Conservation (phyloP, 1,140 invertebrate species). For the Polypedilum vanderplanki region DNA sequence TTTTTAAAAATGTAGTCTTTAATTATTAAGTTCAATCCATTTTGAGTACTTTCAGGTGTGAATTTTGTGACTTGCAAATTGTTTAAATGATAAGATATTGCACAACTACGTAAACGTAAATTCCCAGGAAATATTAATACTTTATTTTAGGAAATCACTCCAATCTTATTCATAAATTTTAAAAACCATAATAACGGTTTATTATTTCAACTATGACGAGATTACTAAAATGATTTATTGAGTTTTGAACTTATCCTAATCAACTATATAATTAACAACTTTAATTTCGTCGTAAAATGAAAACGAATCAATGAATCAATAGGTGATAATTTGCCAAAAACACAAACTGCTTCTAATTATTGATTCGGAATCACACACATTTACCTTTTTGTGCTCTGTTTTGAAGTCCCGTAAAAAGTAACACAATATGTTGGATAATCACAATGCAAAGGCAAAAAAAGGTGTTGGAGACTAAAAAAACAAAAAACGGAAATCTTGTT, state of each 20-base stretch:
- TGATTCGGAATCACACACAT: not conserved
- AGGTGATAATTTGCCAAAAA: conserved; percentile 13
- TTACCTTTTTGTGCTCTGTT: not conserved
- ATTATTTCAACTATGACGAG: too few relatives aligned
- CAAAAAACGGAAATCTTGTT: not conserved
- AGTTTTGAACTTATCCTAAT: not conserved
- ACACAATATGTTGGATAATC: not conserved
- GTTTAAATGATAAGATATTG: too few relatives aligned
- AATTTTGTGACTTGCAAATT: too few relatives aligned
- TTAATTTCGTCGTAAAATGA: not conserved
- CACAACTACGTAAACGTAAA: too few relatives aligned
- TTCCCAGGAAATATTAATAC: too few relatives aligned
- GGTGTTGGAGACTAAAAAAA: not conserved
- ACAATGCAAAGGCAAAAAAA: not conserved
- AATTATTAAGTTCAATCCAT: too few relatives aligned
- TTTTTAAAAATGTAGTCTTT: too few relatives aligned
- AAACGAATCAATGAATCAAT: not conserved
- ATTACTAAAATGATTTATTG: not conserved
- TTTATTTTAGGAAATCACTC: too few relatives aligned
- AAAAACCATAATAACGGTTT: too few relatives aligned
- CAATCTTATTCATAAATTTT: too few relatives aligned
- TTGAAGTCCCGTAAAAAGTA: not conserved
- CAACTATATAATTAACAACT: not conserved
- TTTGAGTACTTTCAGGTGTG: too few relatives aligned
- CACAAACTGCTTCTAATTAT: not conserved